A percentile compares a stretch with the other conserved stretches of the same genome.
Conservation (phyloP, 1,140 invertebrate genomes). For the Hesperophylax magnus region DNA sequence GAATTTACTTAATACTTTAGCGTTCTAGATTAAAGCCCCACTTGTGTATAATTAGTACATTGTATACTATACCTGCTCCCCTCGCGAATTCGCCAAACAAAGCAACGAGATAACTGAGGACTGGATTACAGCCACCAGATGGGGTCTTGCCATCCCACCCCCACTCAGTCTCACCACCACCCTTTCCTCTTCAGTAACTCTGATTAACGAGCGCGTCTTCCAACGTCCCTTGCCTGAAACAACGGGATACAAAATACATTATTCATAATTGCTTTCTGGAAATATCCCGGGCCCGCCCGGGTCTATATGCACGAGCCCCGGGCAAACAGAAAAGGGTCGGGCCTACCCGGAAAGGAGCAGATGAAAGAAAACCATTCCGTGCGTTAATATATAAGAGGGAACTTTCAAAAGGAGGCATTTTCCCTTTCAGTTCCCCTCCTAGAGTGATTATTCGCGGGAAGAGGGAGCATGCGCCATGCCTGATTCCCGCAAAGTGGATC, state of each 20-base stretch:
- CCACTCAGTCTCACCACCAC: background rate
- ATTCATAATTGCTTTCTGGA: conserved; percentile 56
- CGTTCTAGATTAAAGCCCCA: background rate
- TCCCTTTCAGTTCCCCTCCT: conserved; percentile 54
- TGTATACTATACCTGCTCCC: background rate
- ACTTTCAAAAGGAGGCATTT: conserved; percentile 54
- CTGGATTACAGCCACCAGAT: conserved; percentile 41
- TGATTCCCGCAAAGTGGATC: conserved; percentile 6
- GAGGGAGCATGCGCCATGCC: background rate
- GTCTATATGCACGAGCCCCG: conserved; percentile 17
- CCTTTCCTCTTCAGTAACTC: conserved; percentile 34
- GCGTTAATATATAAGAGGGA: conserved; percentile 52
- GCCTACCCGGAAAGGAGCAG: conserved; percentile 45
- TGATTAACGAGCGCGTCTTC: conserved; percentile 55
- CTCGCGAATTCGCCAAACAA: conserved; percentile 27
- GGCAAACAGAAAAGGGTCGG: conserved; percentile 48
- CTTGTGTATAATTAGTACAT: background rate
- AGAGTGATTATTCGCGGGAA: conserved; percentile 9
- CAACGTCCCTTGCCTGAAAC: conserved; percentile 37
- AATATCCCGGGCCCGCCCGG: conserved; percentile 5
- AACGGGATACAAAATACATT: conserved; percentile 54
- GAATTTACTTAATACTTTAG: background rate
- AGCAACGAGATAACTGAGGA: conserved; percentile 32
- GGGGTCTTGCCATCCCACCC: conserved; percentile 42
- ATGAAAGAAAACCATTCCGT: conserved; percentile 51